Evolutionary conservation across 2,888 invertebrate species (phyloP).

Genomic region (Noctua janthina): DNA sequence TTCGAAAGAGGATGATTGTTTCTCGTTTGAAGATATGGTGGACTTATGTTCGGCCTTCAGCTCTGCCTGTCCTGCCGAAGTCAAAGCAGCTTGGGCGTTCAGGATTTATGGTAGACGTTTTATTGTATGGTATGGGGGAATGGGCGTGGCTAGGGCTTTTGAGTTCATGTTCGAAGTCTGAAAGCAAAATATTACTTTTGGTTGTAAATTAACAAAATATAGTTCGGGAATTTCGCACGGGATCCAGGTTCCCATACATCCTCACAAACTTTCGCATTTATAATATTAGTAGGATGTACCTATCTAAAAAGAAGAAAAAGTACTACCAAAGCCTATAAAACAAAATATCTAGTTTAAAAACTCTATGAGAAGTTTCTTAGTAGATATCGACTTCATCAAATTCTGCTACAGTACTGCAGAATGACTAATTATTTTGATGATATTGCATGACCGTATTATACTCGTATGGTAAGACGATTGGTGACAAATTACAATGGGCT

Average conservation of each 20-base stretch:
- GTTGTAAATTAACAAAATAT: background rate
- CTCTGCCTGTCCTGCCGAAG: conserved; percentile 92
- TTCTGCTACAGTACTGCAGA: background rate
- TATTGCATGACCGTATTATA: background rate
- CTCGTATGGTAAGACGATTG: background rate
- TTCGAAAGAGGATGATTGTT: conserved; percentile 91
- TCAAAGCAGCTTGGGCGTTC: conserved; percentile 95
- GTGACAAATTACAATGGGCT: background rate
- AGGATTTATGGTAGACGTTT: conserved; percentile 92
- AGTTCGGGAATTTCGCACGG: no score
- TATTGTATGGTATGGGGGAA: conserved; percentile 1
- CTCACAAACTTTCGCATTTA: no score
- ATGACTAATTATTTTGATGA: background rate
- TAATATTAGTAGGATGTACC: no score
- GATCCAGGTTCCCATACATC: no score
- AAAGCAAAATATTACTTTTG: conserved; percentile 15
- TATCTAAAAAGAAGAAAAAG: no score
- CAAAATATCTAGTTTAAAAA: background rate
- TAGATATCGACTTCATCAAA: background rate
- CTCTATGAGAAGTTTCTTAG: background rate
- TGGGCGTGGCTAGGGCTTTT: conserved; percentile 1
- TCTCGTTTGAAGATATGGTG: conserved; percentile 94
- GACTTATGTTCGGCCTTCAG: conserved; percentile 95
- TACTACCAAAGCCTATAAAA: background rate
- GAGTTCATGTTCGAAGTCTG: conserved; percentile 14